Evolutionary conservation across 2,888 invertebrate species (phyloP), one percentile per base, ranked within the genome.

Genomic region (Leptogaster cylindrica): DNA sequence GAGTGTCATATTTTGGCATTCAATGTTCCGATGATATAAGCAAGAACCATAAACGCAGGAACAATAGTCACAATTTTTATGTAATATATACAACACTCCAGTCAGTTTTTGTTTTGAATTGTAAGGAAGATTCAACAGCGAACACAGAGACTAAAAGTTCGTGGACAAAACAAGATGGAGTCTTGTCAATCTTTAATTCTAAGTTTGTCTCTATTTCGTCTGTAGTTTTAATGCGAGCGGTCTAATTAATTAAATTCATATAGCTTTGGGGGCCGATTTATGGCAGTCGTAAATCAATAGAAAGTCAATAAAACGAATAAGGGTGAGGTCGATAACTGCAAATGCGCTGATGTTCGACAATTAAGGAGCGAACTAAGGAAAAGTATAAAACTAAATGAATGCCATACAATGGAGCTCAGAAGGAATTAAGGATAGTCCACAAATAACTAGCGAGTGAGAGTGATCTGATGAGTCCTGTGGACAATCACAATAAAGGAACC

Each of bases 221-320:
- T n/a, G n/a, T n/a, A n/a, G n/a, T 14, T 41, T 33, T 61, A 61
- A 41, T 28, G 44, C 23, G 44, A 12, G 10, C 10, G 44, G 12
- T n/a, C 44, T 44, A 61, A 61, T 61, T 61, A 61, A 61, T 41
- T 44, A 61, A 61, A 44, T 61, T 41, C 61, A 44, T 41, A 44
- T 44, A 61, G 44, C 44, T 18, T 61, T 28, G 44, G 16, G 18
- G 23, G 16, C 14, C 41, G 44, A 44, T 61, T 61, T 61, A 61
- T 41, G 61, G 18, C 8, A 3, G 44, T 14, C 16, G 61, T 61
- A 61, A 61, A 61, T 61, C 61, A 61, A 61, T 61, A 28, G 61
- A 61, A 61, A 61, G 61, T 44, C 61, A 61, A 61, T 61, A 61
- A 61, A 61, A 61, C 44, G 25, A 23, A 41, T 16, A 18, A 36